phyloP scores from a whole-genome alignment of 1,140 invertebrate genomes.

The Lineus longissimus region DNA sequence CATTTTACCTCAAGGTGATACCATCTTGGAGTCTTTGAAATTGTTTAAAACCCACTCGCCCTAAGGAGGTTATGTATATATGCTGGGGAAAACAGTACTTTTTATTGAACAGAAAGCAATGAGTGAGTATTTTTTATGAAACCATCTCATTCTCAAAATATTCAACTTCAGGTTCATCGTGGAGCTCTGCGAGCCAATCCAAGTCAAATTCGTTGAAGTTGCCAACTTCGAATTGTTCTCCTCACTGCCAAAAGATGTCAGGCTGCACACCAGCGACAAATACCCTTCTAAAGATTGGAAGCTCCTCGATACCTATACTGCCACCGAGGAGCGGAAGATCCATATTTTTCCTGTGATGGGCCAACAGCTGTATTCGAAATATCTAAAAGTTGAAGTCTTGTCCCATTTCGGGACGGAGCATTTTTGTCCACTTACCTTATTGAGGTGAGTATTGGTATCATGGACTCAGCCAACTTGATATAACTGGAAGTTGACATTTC shows the following conservation, averaged over 20 bases:
- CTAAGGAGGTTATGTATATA: no score
- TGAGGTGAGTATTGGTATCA: constrained; percentile 33
- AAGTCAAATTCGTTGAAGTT: constrained; percentile 77
- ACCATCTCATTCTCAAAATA: no score
- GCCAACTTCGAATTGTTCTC: constrained; percentile 99
- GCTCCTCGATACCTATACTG: constrained; percentile 78
- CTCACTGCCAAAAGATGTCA: constrained; percentile 87
- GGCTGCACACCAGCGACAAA: constrained; percentile 76
- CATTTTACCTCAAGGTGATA: no score
- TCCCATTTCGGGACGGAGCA: constrained; percentile 94
- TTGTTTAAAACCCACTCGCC: no score
- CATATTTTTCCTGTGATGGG: constrained; percentile 76
- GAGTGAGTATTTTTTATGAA: no score
- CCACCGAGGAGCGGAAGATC: constrained; percentile 78
- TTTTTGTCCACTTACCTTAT: constrained; percentile 88
- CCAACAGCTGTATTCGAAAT: constrained; percentile 82
- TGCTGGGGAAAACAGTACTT: no score
- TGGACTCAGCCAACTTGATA: no score
- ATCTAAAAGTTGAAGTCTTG: constrained; percentile 76
- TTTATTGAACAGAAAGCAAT: no score
- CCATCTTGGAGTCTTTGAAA: no score
- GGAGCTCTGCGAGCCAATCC: constrained; percentile 95
- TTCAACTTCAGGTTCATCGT: constrained; percentile 81
- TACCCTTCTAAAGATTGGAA: constrained; percentile 91
- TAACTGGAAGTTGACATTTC: no score